These are phyloP conservation scores for Graphium colonna DNA, from an alignment of 2,888 invertebrate genomes.

Conservation along the genomic window DNA sequence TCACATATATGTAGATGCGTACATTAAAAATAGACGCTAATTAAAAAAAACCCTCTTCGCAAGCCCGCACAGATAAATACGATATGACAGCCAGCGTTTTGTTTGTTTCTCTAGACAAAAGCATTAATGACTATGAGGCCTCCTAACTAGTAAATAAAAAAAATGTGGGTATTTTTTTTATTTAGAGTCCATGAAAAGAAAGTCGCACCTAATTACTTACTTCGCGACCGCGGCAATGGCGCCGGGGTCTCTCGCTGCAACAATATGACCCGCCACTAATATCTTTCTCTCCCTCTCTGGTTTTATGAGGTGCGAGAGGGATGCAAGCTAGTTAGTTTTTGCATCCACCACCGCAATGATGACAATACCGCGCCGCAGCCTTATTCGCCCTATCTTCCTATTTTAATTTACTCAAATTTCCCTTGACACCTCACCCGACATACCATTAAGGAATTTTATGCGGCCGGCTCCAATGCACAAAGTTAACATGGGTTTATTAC, in stretches of 20 bases:
- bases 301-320: conserved; percentile 29
- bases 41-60: conserved; percentile 8
- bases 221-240: conserved; percentile 54
- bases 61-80: conserved; percentile 3
- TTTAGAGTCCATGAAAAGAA: conserved; percentile 38
- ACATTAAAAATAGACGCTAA: conserved; percentile 11
- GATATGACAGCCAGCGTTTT: conserved; percentile 14
- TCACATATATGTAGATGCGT: neutral
- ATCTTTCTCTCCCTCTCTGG: conserved; percentile 28
- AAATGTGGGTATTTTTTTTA: conserved; percentile 33
- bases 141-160: conserved; percentile 37
- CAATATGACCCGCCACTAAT: conserved; percentile 44
- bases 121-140: conserved; percentile 22
- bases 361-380: conserved; percentile 57
- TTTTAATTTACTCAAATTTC: conserved; percentile 81
- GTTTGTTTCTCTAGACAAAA: conserved; percentile 14
- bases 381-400: conserved; percentile 78
- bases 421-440: conserved; percentile 77
- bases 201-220: conserved; percentile 74
- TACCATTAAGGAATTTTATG: conserved; percentile 41
- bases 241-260: conserved; percentile 49
- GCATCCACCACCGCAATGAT: conserved; percentile 49
- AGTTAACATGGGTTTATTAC: conserved; percentile 24
- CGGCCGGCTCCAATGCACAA: conserved; percentile 12
- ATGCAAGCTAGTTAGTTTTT: conserved; percentile 62